A percentile compares a stretch with the other conserved stretches of the same genome.
These are phyloP conservation scores for Sapajus apella DNA, from an alignment of 2,113 vertebrate species.

Conservation along the genomic window DNA sequence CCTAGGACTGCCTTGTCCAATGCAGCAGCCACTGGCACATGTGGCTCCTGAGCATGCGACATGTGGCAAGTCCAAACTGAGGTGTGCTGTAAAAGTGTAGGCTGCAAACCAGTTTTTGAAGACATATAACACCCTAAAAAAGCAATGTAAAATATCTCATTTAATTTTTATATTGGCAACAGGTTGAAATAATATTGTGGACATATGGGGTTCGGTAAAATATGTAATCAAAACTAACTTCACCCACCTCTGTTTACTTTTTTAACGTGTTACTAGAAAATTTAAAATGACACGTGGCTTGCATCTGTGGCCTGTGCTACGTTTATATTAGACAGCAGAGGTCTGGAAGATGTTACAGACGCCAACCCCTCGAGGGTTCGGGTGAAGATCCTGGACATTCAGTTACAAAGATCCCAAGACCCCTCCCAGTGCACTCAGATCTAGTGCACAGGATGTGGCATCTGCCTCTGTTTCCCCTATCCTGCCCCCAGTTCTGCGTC, in stretches of 20 bases:
- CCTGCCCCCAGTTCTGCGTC: background rate
- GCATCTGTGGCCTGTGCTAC: background rate
- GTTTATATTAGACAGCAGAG: background rate
- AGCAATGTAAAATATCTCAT: background rate
- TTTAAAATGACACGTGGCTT: background rate
- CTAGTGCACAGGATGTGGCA: fast-evolving
- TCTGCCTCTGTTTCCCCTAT: background rate
- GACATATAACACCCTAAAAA: background rate
- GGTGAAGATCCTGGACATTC: background rate
- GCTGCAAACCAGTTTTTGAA: background rate
- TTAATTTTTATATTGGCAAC: background rate
- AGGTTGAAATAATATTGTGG: background rate
- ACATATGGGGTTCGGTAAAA: background rate
- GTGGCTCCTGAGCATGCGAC: background rate
- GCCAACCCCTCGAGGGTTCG: background rate
- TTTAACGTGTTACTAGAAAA: background rate
- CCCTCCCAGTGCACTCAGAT: background rate
- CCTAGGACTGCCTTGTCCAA: background rate
- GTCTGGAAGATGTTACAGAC: background rate
- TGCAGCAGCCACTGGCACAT: background rate
- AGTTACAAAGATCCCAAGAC: background rate
- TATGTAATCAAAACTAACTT: background rate
- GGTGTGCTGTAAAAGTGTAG: background rate
- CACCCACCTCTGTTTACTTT: background rate
- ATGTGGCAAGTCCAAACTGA: background rate